A percentile compares a stretch with the other conserved stretches of the same genome.
Evolutionary conservation across 1,140 invertebrate genomes (phyloP).

Genomic region (Achatina immaculata): DNA sequence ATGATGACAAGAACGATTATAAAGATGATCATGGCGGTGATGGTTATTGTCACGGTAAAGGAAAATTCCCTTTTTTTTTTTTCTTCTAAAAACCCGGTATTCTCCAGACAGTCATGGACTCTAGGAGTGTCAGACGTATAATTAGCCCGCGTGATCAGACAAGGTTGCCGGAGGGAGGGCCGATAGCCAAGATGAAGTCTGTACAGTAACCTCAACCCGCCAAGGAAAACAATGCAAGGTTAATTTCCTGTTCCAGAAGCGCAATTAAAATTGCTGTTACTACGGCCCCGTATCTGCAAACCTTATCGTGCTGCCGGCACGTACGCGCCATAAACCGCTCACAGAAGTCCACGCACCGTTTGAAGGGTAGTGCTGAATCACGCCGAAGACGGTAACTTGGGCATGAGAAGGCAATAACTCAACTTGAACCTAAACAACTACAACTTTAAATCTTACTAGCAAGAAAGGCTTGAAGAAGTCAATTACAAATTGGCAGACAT

Average conservation of each 20-base stretch:
- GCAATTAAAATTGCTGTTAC: background rate
- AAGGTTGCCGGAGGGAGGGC: too few relatives aligned
- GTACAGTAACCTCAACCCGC: background rate
- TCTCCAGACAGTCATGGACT: too few relatives aligned
- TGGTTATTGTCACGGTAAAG: too few relatives aligned
- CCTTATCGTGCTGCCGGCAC: slow-evolving; percentile 12
- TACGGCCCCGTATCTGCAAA: background rate
- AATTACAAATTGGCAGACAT: slow-evolving; percentile 9
- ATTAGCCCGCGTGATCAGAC: too few relatives aligned
- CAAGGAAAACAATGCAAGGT: background rate
- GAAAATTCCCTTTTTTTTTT: too few relatives aligned
- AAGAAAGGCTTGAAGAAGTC: background rate
- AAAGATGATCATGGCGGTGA: too few relatives aligned
- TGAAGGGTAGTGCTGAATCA: background rate
- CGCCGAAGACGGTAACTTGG: background rate
- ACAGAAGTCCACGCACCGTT: background rate
- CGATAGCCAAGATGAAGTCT: too few relatives aligned
- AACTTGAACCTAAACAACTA: background rate
- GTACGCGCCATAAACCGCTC: background rate
- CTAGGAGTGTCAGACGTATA: too few relatives aligned
- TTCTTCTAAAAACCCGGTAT: too few relatives aligned
- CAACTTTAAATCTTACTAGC: background rate
- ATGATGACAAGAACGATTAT: too few relatives aligned
- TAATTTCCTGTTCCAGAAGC: slow-evolving; percentile 1
- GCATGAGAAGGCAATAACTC: background rate